A percentile compares a stretch with the other conserved stretches of the same genome.
These are phyloP conservation scores for Spisula subtruncata DNA, from an alignment of 2,888 invertebrate species.

Conservation along the genomic window DNA sequence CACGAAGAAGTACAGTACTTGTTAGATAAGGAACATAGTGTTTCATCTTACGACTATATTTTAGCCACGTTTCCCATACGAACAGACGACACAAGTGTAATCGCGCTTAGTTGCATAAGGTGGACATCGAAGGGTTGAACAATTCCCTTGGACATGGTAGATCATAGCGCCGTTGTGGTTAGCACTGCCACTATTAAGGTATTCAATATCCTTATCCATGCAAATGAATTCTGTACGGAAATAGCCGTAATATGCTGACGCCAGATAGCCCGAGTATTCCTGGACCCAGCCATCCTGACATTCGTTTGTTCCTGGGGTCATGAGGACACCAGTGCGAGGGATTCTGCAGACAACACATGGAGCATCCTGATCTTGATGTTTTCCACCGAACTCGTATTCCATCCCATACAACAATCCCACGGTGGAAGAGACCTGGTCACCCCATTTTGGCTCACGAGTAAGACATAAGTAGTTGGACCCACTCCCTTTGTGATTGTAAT, in stretches of 20 bases:
- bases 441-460: constrained; percentile 36
- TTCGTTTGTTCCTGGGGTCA: constrained; percentile 41
- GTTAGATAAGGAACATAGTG: no score
- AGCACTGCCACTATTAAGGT: neutral
- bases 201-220: constrained; percentile 46
- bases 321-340: constrained; percentile 17
- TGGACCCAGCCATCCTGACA: constrained; percentile 16
- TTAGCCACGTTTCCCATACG: constrained; percentile 1
- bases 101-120: constrained; percentile 53
- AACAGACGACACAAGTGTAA: constrained; percentile 56
- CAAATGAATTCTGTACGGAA: constrained; percentile 28
- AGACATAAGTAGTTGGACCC: constrained; percentile 41
- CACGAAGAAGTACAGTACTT: no score
- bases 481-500: constrained; percentile 5
- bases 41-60: no score
- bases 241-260: neutral
- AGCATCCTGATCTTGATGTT: constrained; percentile 23
- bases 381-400: neutral
- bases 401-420: constrained; percentile 9
- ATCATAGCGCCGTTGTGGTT: constrained; percentile 37
- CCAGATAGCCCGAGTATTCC: constrained; percentile 40
- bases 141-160: constrained; percentile 47
- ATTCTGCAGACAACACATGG: constrained; percentile 45
- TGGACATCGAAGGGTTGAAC: constrained; percentile 48
- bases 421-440: neutral